Evolutionary conservation across 2,797 vertebrate genomes (phyloP).

Genomic region (Acanthornis magna): DNA sequence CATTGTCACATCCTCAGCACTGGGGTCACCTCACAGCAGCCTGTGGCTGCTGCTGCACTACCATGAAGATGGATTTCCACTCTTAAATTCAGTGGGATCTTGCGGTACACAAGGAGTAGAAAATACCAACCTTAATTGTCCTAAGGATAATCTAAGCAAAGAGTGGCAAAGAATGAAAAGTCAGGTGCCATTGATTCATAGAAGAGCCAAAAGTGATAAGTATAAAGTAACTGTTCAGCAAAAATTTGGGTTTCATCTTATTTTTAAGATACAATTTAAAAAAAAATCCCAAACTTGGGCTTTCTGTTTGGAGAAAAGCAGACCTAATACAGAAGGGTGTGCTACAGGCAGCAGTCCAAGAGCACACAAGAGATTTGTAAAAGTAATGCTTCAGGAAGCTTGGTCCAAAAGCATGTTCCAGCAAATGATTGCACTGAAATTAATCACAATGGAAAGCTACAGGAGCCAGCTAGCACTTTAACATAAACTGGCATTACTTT

Average conservation of each 20-base stretch:
- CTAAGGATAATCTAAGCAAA: background rate
- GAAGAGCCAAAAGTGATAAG: background rate
- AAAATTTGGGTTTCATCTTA: background rate
- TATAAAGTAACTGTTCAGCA: background rate
- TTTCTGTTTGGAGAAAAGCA: slow-evolving; percentile 40
- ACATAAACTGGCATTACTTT: slow-evolving; percentile 51
- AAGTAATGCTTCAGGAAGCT: slow-evolving; percentile 41
- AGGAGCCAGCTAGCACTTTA: slow-evolving; percentile 43
- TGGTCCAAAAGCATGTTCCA: slow-evolving; percentile 53
- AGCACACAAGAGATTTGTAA: slow-evolving; percentile 45
- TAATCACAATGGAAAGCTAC: slow-evolving; percentile 54
- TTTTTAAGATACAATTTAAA: background rate
- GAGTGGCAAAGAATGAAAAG: background rate
- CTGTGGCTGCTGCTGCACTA: background rate
- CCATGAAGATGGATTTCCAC: background rate
- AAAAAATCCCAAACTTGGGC: background rate
- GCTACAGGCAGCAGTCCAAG: slow-evolving; percentile 39
- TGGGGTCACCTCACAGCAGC: background rate
- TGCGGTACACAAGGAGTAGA: background rate
- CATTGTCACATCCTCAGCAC: background rate
- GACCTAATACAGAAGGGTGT: slow-evolving; percentile 35
- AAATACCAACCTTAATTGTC: background rate
- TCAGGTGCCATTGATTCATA: background rate
- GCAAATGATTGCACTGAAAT: slow-evolving; percentile 44
- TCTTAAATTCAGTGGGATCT: background rate